Percentiles rank a stretch among this genome's conserved stretches.
These are phyloP conservation scores for Laticauda colubrina DNA, from an alignment of 2,113 vertebrate genomes.

Conservation along the genomic window DNA sequence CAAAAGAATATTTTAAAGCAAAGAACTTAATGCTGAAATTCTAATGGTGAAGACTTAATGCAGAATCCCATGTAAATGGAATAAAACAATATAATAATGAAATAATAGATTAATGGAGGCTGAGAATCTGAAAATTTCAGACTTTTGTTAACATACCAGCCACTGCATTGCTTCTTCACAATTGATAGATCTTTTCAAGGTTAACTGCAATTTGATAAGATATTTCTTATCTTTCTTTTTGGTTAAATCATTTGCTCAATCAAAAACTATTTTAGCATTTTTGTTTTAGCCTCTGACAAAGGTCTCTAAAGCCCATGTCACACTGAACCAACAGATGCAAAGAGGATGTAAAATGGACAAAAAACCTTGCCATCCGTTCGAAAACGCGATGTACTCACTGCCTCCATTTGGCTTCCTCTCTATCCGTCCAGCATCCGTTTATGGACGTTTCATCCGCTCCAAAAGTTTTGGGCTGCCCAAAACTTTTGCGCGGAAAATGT, in stretches of 20 bases:
- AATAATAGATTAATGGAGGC: not conserved
- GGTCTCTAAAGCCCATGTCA: no score
- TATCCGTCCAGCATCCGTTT: no score
- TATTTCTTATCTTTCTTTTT: not conserved
- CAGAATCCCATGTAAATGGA: not conserved
- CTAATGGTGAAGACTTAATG: not conserved
- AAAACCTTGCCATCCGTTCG: no score
- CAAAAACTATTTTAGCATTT: not conserved
- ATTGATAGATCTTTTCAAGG: not conserved
- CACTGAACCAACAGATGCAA: no score
- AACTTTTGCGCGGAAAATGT: no score
- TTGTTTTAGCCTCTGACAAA: not conserved
- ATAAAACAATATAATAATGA: not conserved
- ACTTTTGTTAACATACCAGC: not conserved
- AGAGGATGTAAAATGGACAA: no score
- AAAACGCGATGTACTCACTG: no score
- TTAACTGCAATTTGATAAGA: not conserved
- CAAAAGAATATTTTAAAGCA: not conserved
- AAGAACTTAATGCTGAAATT: not conserved
- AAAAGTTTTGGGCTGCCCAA: no score
- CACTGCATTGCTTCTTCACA: not conserved
- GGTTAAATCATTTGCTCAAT: not conserved
- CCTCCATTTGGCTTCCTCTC: no score
- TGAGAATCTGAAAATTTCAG: not conserved
- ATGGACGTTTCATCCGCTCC: no score